A percentile compares a stretch with the other conserved stretches of the same genome.
phyloP scores from a whole-genome alignment of 2,888 invertebrate genomes.

The Margaritifera margaritifera region DNA sequence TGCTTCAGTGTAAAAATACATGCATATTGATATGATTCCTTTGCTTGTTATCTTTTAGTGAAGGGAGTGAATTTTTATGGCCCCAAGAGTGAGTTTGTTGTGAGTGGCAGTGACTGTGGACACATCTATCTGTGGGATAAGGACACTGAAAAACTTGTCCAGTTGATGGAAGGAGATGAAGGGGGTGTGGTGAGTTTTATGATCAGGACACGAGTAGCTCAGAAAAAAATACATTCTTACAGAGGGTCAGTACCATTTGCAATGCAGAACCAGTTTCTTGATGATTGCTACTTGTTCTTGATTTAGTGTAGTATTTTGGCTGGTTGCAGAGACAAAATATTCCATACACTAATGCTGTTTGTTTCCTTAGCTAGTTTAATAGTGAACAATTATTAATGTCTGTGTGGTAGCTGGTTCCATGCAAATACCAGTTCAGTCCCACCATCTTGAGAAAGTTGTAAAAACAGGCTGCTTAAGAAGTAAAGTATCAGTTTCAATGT shows the following conservation, averaged over 20 bases:
- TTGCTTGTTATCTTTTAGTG: slow-evolving; percentile 74
- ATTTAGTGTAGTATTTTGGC: too few relatives aligned
- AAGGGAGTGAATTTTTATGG: slow-evolving; percentile 97
- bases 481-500: too few relatives aligned
- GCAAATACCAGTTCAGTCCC: too few relatives aligned
- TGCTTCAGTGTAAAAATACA: not conserved
- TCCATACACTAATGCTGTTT: too few relatives aligned
- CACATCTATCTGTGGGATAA: slow-evolving; percentile 92
- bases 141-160: slow-evolving; percentile 89
- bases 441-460: too few relatives aligned
- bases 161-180: slow-evolving; percentile 77
- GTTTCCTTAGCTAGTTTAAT: too few relatives aligned
- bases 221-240: not conserved
- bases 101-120: slow-evolving; percentile 95
- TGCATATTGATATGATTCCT: too few relatives aligned
- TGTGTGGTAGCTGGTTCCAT: too few relatives aligned
- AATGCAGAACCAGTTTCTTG: slow-evolving; percentile 1
- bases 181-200: slow-evolving; percentile 80
- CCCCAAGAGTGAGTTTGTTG: slow-evolving; percentile 89
- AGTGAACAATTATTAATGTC: too few relatives aligned
- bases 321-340: too few relatives aligned
- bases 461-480: too few relatives aligned
- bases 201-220: not conserved
- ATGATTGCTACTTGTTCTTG: not conserved
- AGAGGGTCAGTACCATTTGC: not conserved